Conservation (phyloP, 2,888 invertebrate species). For the Aspidapion aeneum region DNA sequence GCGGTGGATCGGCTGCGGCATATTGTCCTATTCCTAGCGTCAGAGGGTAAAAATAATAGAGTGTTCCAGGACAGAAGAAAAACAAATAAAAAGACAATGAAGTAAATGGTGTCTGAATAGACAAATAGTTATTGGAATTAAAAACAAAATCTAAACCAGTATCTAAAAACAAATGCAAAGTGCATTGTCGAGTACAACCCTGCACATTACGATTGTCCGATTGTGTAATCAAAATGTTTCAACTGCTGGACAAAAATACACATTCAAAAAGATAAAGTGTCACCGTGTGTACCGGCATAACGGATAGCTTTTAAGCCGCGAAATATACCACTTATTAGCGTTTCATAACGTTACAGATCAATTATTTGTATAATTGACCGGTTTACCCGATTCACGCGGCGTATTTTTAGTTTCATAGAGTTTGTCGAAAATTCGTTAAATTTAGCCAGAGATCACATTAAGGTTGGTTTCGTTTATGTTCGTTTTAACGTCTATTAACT, state of each 20-base stretch:
- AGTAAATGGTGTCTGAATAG: no score
- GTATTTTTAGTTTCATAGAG: no score
- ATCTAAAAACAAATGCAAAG: no score
- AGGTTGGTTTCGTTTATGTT: neutral
- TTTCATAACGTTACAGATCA: constrained; percentile 13
- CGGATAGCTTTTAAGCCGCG: constrained; percentile 19
- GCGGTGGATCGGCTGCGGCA: no score
- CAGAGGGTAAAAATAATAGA: no score
- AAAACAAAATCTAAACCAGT: neutral
- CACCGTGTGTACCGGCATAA: constrained; percentile 35
- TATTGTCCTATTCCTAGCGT: no score
- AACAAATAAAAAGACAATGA: no score
- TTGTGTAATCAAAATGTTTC: constrained; percentile 36
- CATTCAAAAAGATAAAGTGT: constrained; percentile 38
- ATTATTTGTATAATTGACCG: constrained; percentile 6
- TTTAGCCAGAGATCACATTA: neutral
- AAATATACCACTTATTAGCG: neutral
- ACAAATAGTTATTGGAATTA: no score
- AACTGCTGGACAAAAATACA: constrained; percentile 39
- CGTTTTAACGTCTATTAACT: no score
- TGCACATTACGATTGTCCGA: constrained; percentile 25
- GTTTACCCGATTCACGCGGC: neutral
- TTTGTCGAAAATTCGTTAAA: neutral
- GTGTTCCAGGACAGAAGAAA: no score
- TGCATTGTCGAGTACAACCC: no score